Base-by-base conservation (phyloP, 64 coral and sea anemone species). In the Hydrozoanthus tunicans region DNA sequence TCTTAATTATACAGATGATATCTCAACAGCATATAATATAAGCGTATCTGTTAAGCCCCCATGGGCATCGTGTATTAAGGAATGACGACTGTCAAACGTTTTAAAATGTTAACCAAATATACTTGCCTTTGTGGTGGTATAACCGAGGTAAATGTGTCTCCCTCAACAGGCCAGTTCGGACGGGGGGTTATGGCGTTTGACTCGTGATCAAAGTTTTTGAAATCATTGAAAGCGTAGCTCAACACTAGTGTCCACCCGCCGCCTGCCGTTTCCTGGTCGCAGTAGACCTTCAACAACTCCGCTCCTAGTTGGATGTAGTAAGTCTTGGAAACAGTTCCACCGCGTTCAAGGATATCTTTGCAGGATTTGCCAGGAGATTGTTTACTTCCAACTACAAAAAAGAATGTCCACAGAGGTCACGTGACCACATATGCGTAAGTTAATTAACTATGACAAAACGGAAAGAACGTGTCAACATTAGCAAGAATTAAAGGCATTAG, bases 111-210 rank as follows among this genome's bases (percentile, higher is more conserved):
- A 71, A 43, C 32, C 32, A 43, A 71, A 71, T 24, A 6, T 24
- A 71, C 68, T 71, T 57, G 59, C 78, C 57, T 80, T 57, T 24
- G 20, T 80, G 78, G 78, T 60, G 78, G 78, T 60, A 3, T 61
- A 10, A 61, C 57, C 56, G 78, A 80, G 7, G 78, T 80, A n/a
- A 58, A 15, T 61, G 78, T 80, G 9, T 80, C n/a, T 58, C 78
- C 57, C 24, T 57, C 78, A 26, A 80, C 57, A 20, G 78, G 78
- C 78, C 78, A 80, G 57, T 80, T 80, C 6, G 78, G 78, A 15
- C 57, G 78, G 15, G 78, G 78, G 25, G 78, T 80, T 61, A 80
- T 60, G n/a, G 78, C 78, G 9, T 80, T 80, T 9, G 3, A 11
- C 2, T 80, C 57, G 0, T 59, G 0, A 25, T 27, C 17, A 80